Conservation (phyloP, 64 coral and sea anemone species). For the Porites lutea region DNA sequence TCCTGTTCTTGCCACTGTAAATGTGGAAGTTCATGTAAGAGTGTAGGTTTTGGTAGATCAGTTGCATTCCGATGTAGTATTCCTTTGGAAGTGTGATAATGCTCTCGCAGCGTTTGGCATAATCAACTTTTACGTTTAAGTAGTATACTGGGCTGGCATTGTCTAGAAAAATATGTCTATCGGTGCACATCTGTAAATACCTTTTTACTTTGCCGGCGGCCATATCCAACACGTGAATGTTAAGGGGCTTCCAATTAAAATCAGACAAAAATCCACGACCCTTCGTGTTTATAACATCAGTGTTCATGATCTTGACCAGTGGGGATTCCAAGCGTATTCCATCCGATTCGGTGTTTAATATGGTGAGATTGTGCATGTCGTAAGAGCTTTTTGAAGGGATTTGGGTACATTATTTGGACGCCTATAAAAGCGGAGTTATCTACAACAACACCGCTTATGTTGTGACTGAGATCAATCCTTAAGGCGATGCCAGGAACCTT, state of each 20-base stretch:
- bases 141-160: slow-evolving; percentile 28
- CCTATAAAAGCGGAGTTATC: slow-evolving; percentile 50
- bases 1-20: slow-evolving; percentile 34
- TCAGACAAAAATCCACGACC: slow-evolving; percentile 46
- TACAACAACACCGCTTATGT: slow-evolving; percentile 47
- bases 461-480: slow-evolving; percentile 61
- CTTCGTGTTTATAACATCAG: slow-evolving; percentile 45
- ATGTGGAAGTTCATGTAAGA: background rate
- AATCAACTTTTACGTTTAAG: background rate
- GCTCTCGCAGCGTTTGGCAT: slow-evolving; percentile 1
- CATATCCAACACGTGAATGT: slow-evolving; percentile 47
- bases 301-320: slow-evolving; percentile 2
- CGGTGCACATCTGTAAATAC: slow-evolving; percentile 41
- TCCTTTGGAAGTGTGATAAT: slow-evolving; percentile 21
- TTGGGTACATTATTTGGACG: slow-evolving; percentile 59
- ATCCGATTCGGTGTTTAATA: slow-evolving; percentile 45
- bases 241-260: slow-evolving; percentile 46
- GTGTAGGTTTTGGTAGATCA: slow-evolving; percentile 32
- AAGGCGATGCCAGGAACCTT: slow-evolving; percentile 62
- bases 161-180: slow-evolving; percentile 38
- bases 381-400: slow-evolving; percentile 23
- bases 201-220: slow-evolving; percentile 25
- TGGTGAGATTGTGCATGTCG: slow-evolving; percentile 27
- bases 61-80: slow-evolving; percentile 59
- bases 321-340: slow-evolving; percentile 61